A percentile compares a stretch with the other conserved stretches of the same genome.
These are phyloP conservation scores for Rhinoderma darwinii DNA, from an alignment of 2,113 vertebrate species.

Conservation along the genomic window DNA sequence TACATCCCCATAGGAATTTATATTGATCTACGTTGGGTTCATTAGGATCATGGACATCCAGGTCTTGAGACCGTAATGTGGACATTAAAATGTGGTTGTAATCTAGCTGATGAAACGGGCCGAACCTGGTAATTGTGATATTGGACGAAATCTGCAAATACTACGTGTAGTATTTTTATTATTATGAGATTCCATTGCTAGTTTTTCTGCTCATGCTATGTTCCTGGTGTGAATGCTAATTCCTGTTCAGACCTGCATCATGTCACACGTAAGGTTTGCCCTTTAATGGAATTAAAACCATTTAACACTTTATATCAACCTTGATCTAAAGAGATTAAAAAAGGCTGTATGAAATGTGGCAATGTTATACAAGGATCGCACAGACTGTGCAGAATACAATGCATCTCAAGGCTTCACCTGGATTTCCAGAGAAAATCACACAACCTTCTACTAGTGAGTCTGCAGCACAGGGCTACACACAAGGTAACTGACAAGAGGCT, in stretches of 20 bases:
- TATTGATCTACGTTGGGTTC: too few relatives aligned
- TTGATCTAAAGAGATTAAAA: slow-evolving; percentile 4
- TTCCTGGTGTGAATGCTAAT: neutral
- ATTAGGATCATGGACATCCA: too few relatives aligned
- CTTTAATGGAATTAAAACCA: neutral
- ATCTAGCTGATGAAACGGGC: too few relatives aligned
- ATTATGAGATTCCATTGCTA: too few relatives aligned
- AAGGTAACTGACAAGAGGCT: neutral
- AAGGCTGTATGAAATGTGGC: neutral
- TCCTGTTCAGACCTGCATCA: neutral
- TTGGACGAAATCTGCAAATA: neutral
- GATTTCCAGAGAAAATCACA: neutral
- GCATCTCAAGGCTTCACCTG: neutral
- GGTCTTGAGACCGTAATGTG: too few relatives aligned
- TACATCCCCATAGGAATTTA: too few relatives aligned
- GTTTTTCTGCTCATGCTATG: neutral
- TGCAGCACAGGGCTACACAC: neutral
- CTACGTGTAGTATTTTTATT: neutral
- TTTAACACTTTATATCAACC: neutral
- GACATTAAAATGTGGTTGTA: too few relatives aligned
- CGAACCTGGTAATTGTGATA: neutral
- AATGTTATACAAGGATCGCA: neutral
- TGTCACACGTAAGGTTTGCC: neutral
- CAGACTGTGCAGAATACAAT: neutral
- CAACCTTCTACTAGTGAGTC: neutral